Percentiles rank a stretch among this genome's conserved stretches.
Evolutionary conservation across 2,797 vertebrate genomes (phyloP).

Genomic region (Phataginus tetradactyla): DNA sequence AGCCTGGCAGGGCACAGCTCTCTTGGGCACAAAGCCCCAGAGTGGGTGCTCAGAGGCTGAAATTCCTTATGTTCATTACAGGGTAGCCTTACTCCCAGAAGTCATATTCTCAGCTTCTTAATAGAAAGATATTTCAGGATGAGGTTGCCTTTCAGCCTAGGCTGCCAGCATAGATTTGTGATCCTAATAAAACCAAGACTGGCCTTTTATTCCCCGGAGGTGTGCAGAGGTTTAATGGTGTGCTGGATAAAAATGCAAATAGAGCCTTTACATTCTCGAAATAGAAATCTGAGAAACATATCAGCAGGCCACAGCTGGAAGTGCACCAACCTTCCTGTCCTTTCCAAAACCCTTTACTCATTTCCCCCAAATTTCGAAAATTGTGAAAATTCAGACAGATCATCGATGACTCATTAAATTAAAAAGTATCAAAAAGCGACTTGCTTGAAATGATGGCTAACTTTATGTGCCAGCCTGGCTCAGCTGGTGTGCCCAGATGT

Average conservation of each 20-base stretch:
- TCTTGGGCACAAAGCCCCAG: background rate
- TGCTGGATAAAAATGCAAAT: background rate
- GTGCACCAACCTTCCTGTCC: rapidly evolving
- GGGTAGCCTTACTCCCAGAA: background rate
- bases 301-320: rapidly evolving
- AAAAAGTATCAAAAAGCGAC: background rate
- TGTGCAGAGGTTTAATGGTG: background rate
- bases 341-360: background rate
- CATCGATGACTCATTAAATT: no score
- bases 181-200: background rate
- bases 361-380: background rate
- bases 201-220: background rate
- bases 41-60: rapidly evolving
- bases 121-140: background rate
- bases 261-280: background rate
- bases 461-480: rapidly evolving
- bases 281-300: background rate
- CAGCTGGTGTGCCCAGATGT: rapidly evolving
- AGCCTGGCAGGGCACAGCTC: rapidly evolving
- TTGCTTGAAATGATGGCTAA: background rate
- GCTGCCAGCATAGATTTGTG: background rate
- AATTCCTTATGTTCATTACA: background rate
- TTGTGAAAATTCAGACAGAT: background rate
- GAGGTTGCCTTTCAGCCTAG: background rate
- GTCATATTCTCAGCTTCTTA: background rate